Percentiles rank a stretch among this genome's conserved stretches.
Evolutionary conservation across 2,113 vertebrate species (phyloP).

Genomic region (Ploceus nigricollis): DNA sequence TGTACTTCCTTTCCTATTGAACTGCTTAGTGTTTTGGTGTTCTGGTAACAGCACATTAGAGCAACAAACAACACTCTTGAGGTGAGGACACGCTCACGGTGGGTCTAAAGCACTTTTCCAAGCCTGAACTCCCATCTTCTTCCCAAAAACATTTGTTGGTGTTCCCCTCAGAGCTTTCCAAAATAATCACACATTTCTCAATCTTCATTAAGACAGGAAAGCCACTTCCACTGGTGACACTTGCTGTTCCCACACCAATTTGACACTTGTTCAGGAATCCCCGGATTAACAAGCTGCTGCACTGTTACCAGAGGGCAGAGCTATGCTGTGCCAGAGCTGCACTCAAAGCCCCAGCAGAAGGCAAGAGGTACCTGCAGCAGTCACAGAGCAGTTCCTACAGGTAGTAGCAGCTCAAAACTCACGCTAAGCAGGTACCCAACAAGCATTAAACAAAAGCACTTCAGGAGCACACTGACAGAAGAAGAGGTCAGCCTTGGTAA

Average conservation of each 20-base stretch:
- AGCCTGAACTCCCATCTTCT: background rate
- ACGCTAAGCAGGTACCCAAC: background rate
- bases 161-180: background rate
- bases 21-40: background rate
- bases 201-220: background rate
- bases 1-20: conserved; percentile 7
- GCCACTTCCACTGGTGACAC: background rate
- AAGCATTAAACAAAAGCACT: background rate
- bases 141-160: background rate
- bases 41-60: conserved; percentile 7
- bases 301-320: background rate
- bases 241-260: background rate
- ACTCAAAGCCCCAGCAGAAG: background rate
- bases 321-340: background rate
- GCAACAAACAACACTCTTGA: background rate
- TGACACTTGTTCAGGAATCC: background rate
- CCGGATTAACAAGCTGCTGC: background rate
- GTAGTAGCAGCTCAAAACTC: background rate
- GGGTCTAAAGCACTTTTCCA: background rate
- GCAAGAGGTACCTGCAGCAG: background rate
- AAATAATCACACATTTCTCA: background rate
- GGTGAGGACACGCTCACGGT: accelerated
- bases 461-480: background rate
- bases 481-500: background rate
- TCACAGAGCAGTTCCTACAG: background rate